phyloP scores from a whole-genome alignment of 2,888 invertebrate species.

The Ormyrus rosae region DNA sequence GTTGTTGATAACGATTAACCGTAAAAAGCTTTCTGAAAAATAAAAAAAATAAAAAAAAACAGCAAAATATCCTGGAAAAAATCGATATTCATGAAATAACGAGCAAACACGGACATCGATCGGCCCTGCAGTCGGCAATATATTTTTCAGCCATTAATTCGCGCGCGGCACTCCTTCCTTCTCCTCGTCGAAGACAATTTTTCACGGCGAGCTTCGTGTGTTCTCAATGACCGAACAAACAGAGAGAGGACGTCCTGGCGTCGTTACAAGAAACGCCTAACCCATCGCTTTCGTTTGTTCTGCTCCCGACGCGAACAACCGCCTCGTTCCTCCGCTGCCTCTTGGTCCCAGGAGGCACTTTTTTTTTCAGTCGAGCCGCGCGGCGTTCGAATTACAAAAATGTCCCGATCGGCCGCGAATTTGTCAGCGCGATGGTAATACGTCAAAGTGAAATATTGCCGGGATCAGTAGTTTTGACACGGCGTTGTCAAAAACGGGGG shows the following conservation, averaged over 20 bases:
- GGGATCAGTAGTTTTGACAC: too few species aligned
- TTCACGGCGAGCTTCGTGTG: slow-evolving; percentile 28
- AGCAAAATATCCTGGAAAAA: too few species aligned
- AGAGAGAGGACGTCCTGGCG: slow-evolving; percentile 44
- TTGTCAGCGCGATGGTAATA: too few species aligned
- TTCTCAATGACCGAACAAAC: slow-evolving; percentile 23
- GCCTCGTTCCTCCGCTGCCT: slow-evolving; percentile 6
- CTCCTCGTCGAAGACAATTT: slow-evolving; percentile 19
- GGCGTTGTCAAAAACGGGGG: too few species aligned
- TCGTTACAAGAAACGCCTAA: slow-evolving; percentile 50
- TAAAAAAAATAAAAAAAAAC: too few species aligned
- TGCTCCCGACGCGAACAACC: slow-evolving; percentile 25
- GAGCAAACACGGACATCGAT: too few species aligned
- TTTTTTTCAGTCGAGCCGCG: not conserved
- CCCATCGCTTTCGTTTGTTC: slow-evolving; percentile 36
- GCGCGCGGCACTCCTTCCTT: not conserved
- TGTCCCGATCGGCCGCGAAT: too few species aligned
- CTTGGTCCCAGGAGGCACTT: not conserved
- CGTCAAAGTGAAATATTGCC: too few species aligned
- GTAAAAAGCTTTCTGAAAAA: not conserved
- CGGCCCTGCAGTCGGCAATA: not conserved
- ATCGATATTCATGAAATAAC: too few species aligned
- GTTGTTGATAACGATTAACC: not conserved
- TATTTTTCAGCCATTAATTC: slow-evolving; percentile 27
- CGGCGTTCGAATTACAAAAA: not conserved